Evolutionary conservation across 2,888 invertebrate genomes (phyloP).

Genomic region (Euzophera pinguis): DNA sequence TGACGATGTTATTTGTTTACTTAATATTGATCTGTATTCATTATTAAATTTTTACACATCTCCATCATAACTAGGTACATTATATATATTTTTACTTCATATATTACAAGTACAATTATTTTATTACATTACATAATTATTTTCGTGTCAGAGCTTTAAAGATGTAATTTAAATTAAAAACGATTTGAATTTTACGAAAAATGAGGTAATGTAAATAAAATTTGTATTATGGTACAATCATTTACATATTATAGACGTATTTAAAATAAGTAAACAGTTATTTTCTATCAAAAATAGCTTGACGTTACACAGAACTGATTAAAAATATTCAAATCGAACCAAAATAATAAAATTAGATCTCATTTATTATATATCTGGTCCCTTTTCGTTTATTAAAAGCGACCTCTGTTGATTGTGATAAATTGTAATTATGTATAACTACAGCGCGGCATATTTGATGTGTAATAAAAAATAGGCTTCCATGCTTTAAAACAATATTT

Average conservation of each 20-base stretch:
- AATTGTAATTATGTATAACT: conserved; percentile 5
- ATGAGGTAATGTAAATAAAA: background rate
- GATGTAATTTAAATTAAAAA: no score
- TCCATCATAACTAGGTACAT: no score
- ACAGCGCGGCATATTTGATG: background rate
- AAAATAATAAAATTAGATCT: conserved; percentile 17
- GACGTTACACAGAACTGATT: conserved; percentile 10
- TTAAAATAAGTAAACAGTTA: background rate
- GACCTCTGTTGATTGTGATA: conserved; percentile 20
- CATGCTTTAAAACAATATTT: background rate
- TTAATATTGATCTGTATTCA: no score
- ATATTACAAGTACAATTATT: no score
- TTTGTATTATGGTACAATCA: background rate
- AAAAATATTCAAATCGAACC: conserved; percentile 7
- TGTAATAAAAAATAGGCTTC: background rate
- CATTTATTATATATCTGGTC: conserved; percentile 16
- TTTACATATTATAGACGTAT: background rate
- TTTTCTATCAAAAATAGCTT: conserved; percentile 1
- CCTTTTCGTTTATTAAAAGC: conserved; percentile 20
- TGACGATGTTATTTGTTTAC: no score
- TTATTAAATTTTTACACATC: no score
- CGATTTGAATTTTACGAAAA: no score
- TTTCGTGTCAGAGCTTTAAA: no score
- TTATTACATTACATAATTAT: no score
- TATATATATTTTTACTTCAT: no score